These are phyloP conservation scores for Podilymbus podiceps DNA, from an alignment of 2,113 vertebrate species.

Conservation along the genomic window DNA sequence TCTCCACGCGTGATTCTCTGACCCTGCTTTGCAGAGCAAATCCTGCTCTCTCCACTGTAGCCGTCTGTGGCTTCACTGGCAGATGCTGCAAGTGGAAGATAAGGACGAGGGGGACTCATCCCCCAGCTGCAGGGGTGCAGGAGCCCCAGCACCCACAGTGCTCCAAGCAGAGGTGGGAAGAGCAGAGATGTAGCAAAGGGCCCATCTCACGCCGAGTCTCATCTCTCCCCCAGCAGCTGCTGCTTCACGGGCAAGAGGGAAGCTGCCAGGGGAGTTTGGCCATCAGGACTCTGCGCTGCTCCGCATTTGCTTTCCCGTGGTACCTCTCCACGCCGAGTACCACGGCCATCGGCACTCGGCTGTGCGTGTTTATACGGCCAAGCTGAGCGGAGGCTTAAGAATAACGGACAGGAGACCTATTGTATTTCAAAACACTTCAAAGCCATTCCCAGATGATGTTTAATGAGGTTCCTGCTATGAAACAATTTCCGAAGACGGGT, in stretches of 20 bases:
- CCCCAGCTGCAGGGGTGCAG: background rate
- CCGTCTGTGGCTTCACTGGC: background rate
- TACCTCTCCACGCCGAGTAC: background rate
- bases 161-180: background rate
- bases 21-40: background rate
- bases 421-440: background rate
- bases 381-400: background rate
- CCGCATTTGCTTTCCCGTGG: background rate
- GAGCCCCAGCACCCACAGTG: rapidly evolving
- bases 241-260: background rate
- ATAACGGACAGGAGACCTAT: background rate
- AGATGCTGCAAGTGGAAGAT: background rate
- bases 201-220: background rate
- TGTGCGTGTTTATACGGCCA: background rate
- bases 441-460: background rate
- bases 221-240: background rate
- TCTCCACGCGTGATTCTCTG: background rate
- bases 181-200: background rate
- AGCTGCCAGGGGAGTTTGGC: background rate
- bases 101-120: background rate
- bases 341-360: rapidly evolving
- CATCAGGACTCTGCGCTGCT: no score
- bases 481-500: background rate
- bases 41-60: background rate
- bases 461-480: background rate